Conservation (phyloP, 2,888 invertebrate species). For the Andrena trimmerana region DNA sequence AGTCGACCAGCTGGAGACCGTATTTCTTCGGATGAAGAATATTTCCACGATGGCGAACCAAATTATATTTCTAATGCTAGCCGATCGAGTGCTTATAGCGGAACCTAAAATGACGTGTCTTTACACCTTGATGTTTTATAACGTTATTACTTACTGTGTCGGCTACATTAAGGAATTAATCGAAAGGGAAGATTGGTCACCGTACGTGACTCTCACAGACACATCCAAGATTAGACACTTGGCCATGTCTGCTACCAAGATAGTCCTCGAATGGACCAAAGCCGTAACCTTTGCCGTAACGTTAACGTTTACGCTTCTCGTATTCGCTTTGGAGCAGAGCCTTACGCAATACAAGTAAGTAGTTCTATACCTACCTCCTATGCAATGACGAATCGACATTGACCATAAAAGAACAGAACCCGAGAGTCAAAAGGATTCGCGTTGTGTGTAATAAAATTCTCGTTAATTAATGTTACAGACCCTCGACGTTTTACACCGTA, state of each 20-base stretch:
- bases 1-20: conserved; percentile 88
- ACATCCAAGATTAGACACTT: conserved; percentile 91
- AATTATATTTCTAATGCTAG: conserved; percentile 91
- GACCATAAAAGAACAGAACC: background rate
- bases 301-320: conserved; percentile 91
- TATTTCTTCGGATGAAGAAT: conserved; percentile 90
- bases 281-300: conserved; percentile 93
- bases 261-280: conserved; percentile 93
- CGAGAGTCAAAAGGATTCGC: no score
- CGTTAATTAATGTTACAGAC: conserved; percentile 78
- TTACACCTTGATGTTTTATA: conserved; percentile 93
- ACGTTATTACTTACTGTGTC: conserved; percentile 92
- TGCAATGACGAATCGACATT: background rate
- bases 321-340: conserved; percentile 91
- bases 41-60: conserved; percentile 90
- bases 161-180: conserved; percentile 91
- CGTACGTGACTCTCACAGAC: conserved; percentile 90
- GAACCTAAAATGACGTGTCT: conserved; percentile 88
- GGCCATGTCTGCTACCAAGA: conserved; percentile 93
- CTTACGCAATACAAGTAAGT: conserved; percentile 89
- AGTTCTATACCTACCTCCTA: background rate
- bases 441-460: background rate
- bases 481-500: conserved; percentile 88
- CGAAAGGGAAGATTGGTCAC: conserved; percentile 92
- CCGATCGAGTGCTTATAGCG: conserved; percentile 89